Base-by-base conservation (phyloP, 2,797 vertebrate species). In the Pipistrellus pygmaeus region DNA sequence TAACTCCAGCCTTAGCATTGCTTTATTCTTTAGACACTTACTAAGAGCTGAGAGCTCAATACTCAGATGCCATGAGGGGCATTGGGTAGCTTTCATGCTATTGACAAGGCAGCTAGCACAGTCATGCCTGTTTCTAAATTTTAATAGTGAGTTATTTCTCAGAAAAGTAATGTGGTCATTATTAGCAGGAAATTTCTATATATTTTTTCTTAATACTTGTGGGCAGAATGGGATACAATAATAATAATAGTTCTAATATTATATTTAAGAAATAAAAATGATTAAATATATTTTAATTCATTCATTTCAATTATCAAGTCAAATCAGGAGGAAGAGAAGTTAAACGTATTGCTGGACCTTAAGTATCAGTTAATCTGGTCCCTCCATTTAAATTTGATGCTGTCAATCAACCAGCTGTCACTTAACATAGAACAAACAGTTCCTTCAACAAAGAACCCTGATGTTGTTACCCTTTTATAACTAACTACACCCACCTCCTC, bases 21-120 rank as follows among this genome's bases (percentile, higher is more conserved):
- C 46, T 93, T 96, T 68, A 78, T 95, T 96, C 85, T 86, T 86
- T 88, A 96, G 48, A 66, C 48, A 96, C 72, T 92, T 64, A 35
- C 21, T 30, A 41, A 93, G 46, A 92, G 51, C 64, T 85, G 88
- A 76, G 72, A 92, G 5, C 38, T 64, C 48, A 76, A 9, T 3
- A 23, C 8, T 48, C 23, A 66, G 55, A 51, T 41, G 30, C 23
- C 57, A 17, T 23, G 64, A 73, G 2, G 44, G 38, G 2, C 53
- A 80, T 30, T 44, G 55, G 27, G 32, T 57, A 84, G n/a, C 35
- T 64, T 80, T 88, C 41, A 30, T 62, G 35, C 30, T 78, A 44
- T 90, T 60, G 55, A 83, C 38, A 53, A 5, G 12, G 14, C 1
- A 62, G 1, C 6, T 68, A 84, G 5, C 38, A 57, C 2, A 8